Conservation (phyloP, 2,797 vertebrate species). For the Heliangelus exortis region DNA sequence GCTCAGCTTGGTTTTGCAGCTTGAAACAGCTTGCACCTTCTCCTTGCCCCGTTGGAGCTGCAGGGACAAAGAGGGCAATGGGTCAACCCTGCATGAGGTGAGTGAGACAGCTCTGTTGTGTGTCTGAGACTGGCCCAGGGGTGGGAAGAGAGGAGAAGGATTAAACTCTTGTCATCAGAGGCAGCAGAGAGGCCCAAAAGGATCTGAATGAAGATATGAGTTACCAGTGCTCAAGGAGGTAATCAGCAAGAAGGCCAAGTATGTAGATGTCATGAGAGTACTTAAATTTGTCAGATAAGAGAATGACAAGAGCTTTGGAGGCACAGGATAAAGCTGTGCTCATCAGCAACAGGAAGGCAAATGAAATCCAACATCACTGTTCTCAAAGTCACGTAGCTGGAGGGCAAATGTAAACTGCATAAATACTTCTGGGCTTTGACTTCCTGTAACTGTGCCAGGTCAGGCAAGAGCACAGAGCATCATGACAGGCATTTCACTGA, state of each 20-base stretch:
- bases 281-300: neutral
- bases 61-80: neutral
- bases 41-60: neutral
- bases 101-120: neutral
- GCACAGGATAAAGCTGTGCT: neutral
- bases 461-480: neutral
- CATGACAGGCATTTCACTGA: neutral
- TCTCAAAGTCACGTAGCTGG: neutral
- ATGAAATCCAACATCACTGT: neutral
- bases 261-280: neutral
- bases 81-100: accelerated
- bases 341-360: neutral
- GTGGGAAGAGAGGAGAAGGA: neutral
- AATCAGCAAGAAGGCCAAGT: neutral
- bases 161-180: neutral
- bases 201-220: neutral
- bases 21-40: neutral
- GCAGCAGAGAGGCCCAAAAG: neutral
- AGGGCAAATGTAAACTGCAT: neutral
- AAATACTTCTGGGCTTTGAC: neutral
- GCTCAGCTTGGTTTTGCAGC: neutral
- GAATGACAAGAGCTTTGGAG: neutral
- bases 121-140: accelerated
- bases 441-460: neutral
- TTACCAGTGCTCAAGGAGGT: neutral